phyloP scores from a whole-genome alignment of 2,797 vertebrate genomes.

The Pempheris klunzingeri region DNA sequence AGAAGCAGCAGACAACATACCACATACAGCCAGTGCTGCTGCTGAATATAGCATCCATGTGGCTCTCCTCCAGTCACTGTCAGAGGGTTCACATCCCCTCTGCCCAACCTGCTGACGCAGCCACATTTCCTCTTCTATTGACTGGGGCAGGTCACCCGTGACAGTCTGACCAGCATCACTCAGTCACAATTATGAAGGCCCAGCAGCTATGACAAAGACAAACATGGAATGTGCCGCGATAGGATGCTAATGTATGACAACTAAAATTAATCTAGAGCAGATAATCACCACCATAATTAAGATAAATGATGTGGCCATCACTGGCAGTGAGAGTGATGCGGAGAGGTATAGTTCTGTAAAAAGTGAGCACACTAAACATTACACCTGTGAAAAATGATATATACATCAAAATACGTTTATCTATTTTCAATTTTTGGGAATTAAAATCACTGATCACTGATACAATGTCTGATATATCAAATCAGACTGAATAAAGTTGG shows the following conservation, averaged over 20 bases:
- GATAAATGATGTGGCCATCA: neutral
- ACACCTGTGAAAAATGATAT: neutral
- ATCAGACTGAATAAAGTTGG: conserved; percentile 2
- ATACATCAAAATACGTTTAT: neutral
- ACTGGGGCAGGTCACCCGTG: conserved; percentile 71
- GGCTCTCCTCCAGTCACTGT: conserved; percentile 59
- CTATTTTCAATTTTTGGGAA: neutral
- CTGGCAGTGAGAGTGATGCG: neutral
- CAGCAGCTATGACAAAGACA: conserved; percentile 36
- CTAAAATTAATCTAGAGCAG: conserved; percentile 11
- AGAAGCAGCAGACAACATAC: conserved; percentile 7
- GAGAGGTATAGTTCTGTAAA: neutral
- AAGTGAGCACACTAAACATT: neutral
- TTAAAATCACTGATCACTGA: neutral
- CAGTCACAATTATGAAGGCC: conserved; percentile 49
- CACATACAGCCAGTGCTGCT: neutral
- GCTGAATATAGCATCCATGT: conserved; percentile 47
- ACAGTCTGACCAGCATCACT: conserved; percentile 58
- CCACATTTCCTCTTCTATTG: conserved; percentile 74
- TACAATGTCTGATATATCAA: neutral
- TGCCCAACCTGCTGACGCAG: conserved; percentile 70
- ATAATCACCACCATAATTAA: neutral
- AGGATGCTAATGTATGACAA: conserved; percentile 18
- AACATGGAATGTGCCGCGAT: conserved; percentile 20
- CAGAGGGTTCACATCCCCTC: conserved; percentile 64